phyloP scores from a whole-genome alignment of 1,140 invertebrate species.

The Drosophila lini region DNA sequence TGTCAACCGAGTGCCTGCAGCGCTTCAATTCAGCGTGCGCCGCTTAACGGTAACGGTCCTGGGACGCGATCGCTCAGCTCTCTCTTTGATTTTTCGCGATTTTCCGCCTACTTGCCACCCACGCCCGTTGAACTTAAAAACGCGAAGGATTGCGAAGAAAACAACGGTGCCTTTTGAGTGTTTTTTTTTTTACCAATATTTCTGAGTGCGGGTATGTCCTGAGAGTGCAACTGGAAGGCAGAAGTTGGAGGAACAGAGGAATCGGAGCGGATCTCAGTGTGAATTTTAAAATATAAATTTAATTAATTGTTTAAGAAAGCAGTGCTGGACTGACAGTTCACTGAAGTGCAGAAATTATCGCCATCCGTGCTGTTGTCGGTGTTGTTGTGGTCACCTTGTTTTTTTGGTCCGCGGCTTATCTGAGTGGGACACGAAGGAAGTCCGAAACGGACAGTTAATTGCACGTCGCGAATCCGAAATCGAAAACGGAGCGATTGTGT shows the following conservation, averaged over 20 bases:
- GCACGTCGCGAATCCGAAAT: constrained; percentile 11
- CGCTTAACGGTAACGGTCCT: constrained; percentile 79
- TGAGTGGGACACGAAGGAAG: constrained; percentile 40
- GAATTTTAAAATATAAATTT: constrained; percentile 1
- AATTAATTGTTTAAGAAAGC: background rate
- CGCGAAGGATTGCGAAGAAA: background rate
- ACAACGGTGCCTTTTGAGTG: constrained; percentile 1
- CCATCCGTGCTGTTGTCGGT: constrained; percentile 17
- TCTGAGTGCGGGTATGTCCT: constrained; percentile 42
- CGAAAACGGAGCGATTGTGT: constrained; percentile 8
- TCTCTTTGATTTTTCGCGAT: constrained; percentile 5
- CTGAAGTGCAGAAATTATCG: constrained; percentile 34
- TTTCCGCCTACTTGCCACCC: background rate
- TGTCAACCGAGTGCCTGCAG: constrained; percentile 68
- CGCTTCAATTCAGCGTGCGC: constrained; percentile 72
- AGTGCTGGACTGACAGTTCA: constrained; percentile 19
- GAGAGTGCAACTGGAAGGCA: constrained; percentile 4
- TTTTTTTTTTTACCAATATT: constrained; percentile 31
- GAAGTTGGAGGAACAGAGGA: background rate
- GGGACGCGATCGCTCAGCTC: constrained; percentile 50
- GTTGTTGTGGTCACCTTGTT: constrained; percentile 37
- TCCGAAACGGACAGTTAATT: constrained; percentile 6
- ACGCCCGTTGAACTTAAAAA: background rate
- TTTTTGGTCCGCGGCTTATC: constrained; percentile 33
- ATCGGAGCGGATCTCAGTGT: constrained; percentile 3